These are phyloP conservation scores for Drymodes brunneopygia DNA, from an alignment of 2,113 vertebrate species.

Conservation along the genomic window DNA sequence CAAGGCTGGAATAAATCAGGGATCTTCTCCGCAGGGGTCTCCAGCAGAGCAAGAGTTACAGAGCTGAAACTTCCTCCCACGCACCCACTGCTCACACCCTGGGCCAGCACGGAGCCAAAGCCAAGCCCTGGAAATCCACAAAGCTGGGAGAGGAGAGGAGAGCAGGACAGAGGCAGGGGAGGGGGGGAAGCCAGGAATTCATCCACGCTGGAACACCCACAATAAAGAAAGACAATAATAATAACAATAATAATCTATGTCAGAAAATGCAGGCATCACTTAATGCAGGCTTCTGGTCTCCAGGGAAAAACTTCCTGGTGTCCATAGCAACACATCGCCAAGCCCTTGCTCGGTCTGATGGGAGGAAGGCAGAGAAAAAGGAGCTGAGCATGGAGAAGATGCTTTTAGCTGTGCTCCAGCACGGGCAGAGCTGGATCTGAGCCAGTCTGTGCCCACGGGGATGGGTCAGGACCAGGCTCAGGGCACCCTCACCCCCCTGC, in stretches of 20 bases:
- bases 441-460: neutral
- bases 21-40: neutral
- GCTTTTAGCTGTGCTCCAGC: neutral
- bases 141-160: neutral
- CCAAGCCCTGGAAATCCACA: neutral
- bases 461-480: neutral
- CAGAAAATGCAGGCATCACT: constrained; percentile 10
- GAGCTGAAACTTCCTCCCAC: neutral
- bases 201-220: neutral
- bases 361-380: neutral
- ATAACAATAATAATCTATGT: neutral
- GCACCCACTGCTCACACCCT: neutral
- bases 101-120: neutral
- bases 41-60: constrained; percentile 28
- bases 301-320: constrained; percentile 59
- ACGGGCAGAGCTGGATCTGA: neutral
- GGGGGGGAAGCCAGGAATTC: neutral
- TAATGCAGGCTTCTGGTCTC: constrained; percentile 26
- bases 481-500: neutral
- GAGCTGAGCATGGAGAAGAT: neutral
- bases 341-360: neutral
- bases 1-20: neutral
- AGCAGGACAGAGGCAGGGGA: neutral
- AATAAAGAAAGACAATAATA: neutral
- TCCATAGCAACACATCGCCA: constrained; percentile 54